phyloP scores from a whole-genome alignment of 2,888 invertebrate species.

The Chymomyza procnemis region DNA sequence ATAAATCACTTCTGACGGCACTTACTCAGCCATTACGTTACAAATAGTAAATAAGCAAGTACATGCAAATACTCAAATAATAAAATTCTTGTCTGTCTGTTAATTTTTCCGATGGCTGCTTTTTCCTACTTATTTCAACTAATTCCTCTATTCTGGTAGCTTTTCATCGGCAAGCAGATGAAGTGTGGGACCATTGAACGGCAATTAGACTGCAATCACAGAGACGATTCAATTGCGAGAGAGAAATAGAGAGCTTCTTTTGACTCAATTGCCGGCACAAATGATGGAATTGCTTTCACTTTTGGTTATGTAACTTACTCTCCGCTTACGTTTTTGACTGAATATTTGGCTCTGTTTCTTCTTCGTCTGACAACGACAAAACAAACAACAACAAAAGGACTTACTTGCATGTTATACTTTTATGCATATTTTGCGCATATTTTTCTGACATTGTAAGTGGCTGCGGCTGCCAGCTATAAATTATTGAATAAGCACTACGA shows the following conservation, averaged over 20 bases:
- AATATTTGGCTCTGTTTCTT: background rate
- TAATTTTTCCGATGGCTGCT: background rate
- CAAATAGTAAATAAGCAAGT: background rate
- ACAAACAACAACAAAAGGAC: slow-evolving; percentile 38
- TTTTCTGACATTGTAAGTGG: slow-evolving; percentile 71
- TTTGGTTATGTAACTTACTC: background rate
- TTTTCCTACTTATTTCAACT: background rate
- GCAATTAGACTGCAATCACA: background rate
- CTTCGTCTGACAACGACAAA: slow-evolving; percentile 30
- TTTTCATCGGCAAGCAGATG: background rate
- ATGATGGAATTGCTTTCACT: background rate
- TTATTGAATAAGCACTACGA: slow-evolving; percentile 68
- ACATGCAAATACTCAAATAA: background rate
- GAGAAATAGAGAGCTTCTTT: background rate
- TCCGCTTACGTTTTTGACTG: background rate
- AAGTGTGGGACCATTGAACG: background rate
- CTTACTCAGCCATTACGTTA: background rate
- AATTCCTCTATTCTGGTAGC: too few relatives aligned
- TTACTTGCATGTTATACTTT: slow-evolving; percentile 68
- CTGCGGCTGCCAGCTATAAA: slow-evolving; percentile 71
- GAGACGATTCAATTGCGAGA: background rate
- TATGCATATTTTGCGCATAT: slow-evolving; percentile 72
- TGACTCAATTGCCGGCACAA: background rate
- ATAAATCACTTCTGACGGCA: background rate
- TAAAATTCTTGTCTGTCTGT: background rate